phyloP scores from a whole-genome alignment of 2,113 vertebrate species.

The Protobothrops flavoviridis region DNA sequence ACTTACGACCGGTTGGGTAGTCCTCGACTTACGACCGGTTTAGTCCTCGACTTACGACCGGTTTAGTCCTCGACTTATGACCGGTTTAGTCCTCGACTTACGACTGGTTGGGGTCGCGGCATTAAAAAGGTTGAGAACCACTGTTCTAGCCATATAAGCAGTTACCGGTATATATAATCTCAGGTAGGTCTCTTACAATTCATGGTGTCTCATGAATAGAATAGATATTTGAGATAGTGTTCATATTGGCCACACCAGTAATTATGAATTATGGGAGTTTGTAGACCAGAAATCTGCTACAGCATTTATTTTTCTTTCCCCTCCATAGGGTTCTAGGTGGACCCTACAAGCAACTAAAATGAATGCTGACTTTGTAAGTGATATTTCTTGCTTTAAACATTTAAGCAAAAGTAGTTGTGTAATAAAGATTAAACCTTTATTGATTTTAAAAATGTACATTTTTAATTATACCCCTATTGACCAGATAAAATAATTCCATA shows the following conservation, averaged over 20 bases:
- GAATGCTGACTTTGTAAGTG: constrained; percentile 92
- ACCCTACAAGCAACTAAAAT: constrained; percentile 94
- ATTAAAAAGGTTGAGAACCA: too few species aligned
- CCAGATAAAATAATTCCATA: constrained; percentile 8
- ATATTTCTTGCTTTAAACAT: constrained; percentile 10
- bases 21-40: too few species aligned
- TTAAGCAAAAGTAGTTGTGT: constrained; percentile 21
- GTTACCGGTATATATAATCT: neutral
- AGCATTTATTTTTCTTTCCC: neutral
- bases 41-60: too few species aligned
- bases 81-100: too few species aligned
- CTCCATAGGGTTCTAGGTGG: constrained; percentile 93
- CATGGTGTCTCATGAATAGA: neutral
- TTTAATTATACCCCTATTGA: constrained; percentile 2
- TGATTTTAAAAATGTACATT: constrained; percentile 32
- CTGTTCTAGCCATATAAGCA: neutral
- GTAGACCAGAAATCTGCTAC: neutral
- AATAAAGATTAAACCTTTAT: constrained; percentile 36
- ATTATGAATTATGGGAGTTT: neutral
- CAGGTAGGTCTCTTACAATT: neutral
- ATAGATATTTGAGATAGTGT: neutral
- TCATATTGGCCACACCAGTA: neutral
- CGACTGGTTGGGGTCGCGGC: too few species aligned
- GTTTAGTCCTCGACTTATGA: too few species aligned
- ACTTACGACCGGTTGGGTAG: too few species aligned